Evolutionary conservation across 2,888 invertebrate species (phyloP).

Genomic region (Andrena bicolor): DNA sequence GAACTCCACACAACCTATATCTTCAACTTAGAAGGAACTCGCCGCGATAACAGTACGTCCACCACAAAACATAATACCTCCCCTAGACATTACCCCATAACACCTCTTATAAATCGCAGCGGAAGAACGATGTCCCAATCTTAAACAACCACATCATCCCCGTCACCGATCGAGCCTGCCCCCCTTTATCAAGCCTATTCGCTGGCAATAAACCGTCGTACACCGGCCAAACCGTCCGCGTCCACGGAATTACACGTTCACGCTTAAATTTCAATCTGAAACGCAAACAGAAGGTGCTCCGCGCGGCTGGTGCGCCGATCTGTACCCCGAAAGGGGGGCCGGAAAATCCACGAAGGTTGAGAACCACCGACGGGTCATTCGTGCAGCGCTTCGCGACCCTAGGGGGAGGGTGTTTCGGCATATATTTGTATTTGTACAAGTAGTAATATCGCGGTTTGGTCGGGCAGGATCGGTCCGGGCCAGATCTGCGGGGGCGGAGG

Average conservation of each 20-base stretch:
- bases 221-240: neutral
- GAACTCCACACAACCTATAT: too few relatives aligned
- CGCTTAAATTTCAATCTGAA: conserved; percentile 7
- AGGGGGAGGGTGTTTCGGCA: conserved; percentile 25
- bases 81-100: neutral
- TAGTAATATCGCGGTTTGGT: conserved; percentile 80
- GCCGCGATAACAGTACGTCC: too few relatives aligned
- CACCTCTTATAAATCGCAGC: neutral
- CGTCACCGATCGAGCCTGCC: too few relatives aligned
- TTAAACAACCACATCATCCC: too few relatives aligned
- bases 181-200: too few relatives aligned
- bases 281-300: conserved; percentile 13
- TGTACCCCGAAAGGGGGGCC: neutral
- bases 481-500: neutral
- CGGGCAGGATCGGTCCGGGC: conserved; percentile 56
- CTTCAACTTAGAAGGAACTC: too few relatives aligned
- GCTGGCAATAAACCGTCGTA: too few relatives aligned
- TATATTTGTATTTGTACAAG: conserved; percentile 80
- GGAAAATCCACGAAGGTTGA: conserved; percentile 31
- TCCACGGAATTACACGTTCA: neutral
- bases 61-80: neutral
- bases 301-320: neutral
- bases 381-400: conserved; percentile 11
- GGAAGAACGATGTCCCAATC: too few relatives aligned
- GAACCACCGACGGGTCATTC: conserved; percentile 28